Evolutionary conservation across 2,888 invertebrate species (phyloP).

Genomic region (Sphaerophoria rueppellii): DNA sequence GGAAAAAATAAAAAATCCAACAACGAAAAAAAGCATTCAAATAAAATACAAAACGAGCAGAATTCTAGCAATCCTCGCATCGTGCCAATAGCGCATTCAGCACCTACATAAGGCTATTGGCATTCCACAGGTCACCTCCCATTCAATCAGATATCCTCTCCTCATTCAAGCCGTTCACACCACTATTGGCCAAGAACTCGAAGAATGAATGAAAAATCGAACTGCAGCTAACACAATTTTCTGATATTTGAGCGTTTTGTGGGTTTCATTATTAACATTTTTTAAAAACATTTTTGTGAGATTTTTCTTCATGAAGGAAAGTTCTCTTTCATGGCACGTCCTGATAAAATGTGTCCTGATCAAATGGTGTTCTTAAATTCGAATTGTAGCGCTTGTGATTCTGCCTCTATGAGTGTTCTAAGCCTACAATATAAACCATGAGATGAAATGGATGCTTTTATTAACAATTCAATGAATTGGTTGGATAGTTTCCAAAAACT

Average conservation of each 20-base stretch:
- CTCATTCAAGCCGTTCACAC: background rate
- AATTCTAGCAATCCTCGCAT: slow-evolving; percentile 65
- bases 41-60: slow-evolving; percentile 50
- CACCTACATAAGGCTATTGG: slow-evolving; percentile 9
- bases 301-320: slow-evolving; percentile 27
- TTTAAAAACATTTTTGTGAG: slow-evolving; percentile 16
- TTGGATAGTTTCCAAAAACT: slow-evolving; percentile 66
- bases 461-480: slow-evolving; percentile 54
- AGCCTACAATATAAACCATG: background rate
- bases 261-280: background rate
- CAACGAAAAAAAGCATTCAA: slow-evolving; percentile 2
- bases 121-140: no score
- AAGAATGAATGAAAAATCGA: slow-evolving; percentile 61
- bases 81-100: slow-evolving; percentile 61
- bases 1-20: slow-evolving; percentile 7
- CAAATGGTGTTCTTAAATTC: slow-evolving; percentile 69
- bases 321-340: slow-evolving; percentile 49
- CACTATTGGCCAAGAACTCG: background rate
- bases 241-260: slow-evolving; percentile 14
- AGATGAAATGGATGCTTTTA: slow-evolving; percentile 55
- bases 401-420: background rate
- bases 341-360: slow-evolving; percentile 58
- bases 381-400: slow-evolving; percentile 40
- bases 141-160: background rate
- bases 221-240: slow-evolving; percentile 69